These are phyloP conservation scores for Chionoecetes opilio DNA, from an alignment of 1,140 invertebrate species.

Conservation along the genomic window DNA sequence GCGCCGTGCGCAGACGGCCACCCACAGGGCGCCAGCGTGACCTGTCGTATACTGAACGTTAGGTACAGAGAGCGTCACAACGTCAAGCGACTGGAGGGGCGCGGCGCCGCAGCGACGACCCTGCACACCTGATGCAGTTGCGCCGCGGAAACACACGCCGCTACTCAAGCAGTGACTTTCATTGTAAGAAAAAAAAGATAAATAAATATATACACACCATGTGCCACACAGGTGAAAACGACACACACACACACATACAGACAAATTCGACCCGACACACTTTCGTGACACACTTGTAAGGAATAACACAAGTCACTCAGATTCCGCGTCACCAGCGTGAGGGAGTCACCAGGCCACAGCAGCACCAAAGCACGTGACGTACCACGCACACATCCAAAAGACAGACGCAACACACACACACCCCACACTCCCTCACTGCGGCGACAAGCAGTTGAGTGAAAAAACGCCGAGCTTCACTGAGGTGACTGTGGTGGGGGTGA, in stretches of 20 bases:
- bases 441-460: not conserved
- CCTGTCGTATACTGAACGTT: conserved; percentile 28
- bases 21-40: conserved; percentile 11
- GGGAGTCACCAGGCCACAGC: not conserved
- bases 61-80: conserved; percentile 27
- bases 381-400: not conserved
- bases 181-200: not conserved
- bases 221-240: conserved; percentile 40
- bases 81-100: not conserved
- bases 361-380: not conserved
- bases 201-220: conserved; percentile 14
- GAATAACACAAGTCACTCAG: not conserved
- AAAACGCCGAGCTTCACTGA: not conserved
- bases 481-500: conserved; percentile 31
- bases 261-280: not conserved
- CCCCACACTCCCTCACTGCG: not conserved
- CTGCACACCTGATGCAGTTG: not conserved
- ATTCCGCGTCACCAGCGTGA: not conserved
- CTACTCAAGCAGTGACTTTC: conserved; percentile 2
- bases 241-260: conserved; percentile 30
- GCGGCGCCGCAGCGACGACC: not conserved
- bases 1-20: not conserved
- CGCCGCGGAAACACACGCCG: not conserved
- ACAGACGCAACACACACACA: too few species aligned
- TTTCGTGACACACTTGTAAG: not conserved